These are phyloP conservation scores for Onychomys arenicola DNA, from an alignment of 2,797 vertebrate species.

Conservation along the genomic window DNA sequence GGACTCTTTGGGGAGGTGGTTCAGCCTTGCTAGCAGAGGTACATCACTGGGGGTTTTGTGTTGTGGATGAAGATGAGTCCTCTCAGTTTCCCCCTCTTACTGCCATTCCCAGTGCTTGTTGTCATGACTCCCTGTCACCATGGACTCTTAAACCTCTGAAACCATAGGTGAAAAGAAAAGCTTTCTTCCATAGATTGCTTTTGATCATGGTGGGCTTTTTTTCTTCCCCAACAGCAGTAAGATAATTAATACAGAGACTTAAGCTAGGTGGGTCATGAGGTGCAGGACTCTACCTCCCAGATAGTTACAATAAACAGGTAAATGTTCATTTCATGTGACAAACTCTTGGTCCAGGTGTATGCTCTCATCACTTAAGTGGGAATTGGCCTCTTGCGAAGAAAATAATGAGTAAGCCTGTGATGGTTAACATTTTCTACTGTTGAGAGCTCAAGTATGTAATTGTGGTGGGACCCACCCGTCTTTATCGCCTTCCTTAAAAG, in stretches of 20 bases:
- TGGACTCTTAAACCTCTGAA: neutral
- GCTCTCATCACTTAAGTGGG: neutral
- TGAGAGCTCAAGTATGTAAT: constrained; percentile 9
- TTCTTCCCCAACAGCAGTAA: too few relatives aligned
- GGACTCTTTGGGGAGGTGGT: neutral
- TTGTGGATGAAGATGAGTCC: neutral
- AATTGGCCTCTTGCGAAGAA: constrained; percentile 36
- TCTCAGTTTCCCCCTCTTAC: neutral
- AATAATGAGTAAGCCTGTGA: neutral
- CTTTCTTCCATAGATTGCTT: neutral
- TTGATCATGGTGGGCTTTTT: neutral
- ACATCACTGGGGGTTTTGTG: too few relatives aligned
- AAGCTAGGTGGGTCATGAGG: neutral
- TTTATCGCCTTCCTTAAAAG: neutral
- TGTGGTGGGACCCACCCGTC: neutral
- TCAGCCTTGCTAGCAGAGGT: neutral
- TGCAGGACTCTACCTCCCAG: neutral
- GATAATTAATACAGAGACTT: neutral
- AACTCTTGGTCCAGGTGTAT: neutral
- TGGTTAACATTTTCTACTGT: constrained; percentile 39
- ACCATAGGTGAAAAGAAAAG: neutral
- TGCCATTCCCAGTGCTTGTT: neutral
- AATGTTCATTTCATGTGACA: constrained; percentile 44
- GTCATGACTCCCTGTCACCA: neutral
- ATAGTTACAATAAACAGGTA: constrained; percentile 13